Evolutionary conservation across 2,888 invertebrate genomes (phyloP), one percentile per base, ranked within the genome.

Genomic region (Orthonevra nobilis): DNA sequence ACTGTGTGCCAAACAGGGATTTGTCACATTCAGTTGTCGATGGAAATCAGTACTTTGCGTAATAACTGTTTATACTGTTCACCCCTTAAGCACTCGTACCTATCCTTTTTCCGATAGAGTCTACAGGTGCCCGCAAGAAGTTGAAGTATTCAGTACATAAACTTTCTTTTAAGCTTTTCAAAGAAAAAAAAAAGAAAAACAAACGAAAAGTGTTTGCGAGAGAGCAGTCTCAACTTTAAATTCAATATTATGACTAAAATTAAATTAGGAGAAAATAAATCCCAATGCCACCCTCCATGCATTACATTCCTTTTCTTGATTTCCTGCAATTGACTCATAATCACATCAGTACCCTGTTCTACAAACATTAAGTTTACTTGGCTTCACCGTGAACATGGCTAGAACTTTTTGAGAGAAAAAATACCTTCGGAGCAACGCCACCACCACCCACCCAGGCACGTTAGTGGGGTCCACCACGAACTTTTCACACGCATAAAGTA

Each of bases 401-500:
- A 54, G n/a, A 73, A 79, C 56, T 54, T 72, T 66, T 36, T 19
- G 58, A 64, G 77, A 70, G 46, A 56, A 28, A 46, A 56, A 52
- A 19, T 68, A 42, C 56, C 46, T 75, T 54, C 19, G 28, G 10
- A 38, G 28, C 48, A 20, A 17, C 28, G 23, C 34, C 63, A 52
- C 15, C 42, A 70, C 60, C 52, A 63, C 52, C 66, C 54, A 61
- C 46, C 63, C 20, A 63, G 14, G 40, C 10, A 42, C 40, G 66
- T 46, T 56, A 68, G 79, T 73, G 68, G 73, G 66, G 66, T 79
- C 66, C 73, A 79, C 54, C 38, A 61, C 54, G 66, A 79, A 79
- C 79, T 79, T 79, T 79, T 79, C 61, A 73, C 61, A 79, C 79
- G 79, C 79, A 79, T 79, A 79, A 73, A 66, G 79, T 66, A 79